Percentiles rank a stretch among this genome's conserved stretches.
These are phyloP conservation scores for Halotydeus destructor DNA, from an alignment of 1,140 invertebrate species.

Conservation along the genomic window DNA sequence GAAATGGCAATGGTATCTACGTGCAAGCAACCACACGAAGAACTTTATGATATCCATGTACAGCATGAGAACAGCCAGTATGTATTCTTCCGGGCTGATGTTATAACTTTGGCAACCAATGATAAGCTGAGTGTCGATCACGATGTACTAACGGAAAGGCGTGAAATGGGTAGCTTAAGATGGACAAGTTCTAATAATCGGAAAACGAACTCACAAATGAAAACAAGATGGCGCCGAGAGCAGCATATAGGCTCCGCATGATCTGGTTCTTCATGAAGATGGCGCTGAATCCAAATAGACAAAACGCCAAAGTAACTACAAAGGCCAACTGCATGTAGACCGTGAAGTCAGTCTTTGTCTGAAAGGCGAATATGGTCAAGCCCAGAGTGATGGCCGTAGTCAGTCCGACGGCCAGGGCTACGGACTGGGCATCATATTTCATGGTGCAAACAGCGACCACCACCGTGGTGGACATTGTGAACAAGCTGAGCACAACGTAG, in stretches of 20 bases:
- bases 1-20: too few relatives aligned
- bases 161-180: background rate
- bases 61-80: slow-evolving; percentile 36
- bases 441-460: background rate
- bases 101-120: slow-evolving; percentile 40
- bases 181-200: slow-evolving; percentile 1
- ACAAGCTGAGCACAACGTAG: slow-evolving; percentile 60
- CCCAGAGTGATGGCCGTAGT: slow-evolving; percentile 18
- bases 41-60: slow-evolving; percentile 41
- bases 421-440: background rate
- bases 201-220: slow-evolving; percentile 10
- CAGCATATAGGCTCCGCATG: slow-evolving; percentile 27
- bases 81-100: slow-evolving; percentile 39
- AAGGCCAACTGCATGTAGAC: slow-evolving; percentile 30
- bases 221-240: slow-evolving; percentile 24
- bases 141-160: slow-evolving; percentile 32
- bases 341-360: slow-evolving; percentile 39
- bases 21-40: slow-evolving; percentile 36
- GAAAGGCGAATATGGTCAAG: slow-evolving; percentile 32
- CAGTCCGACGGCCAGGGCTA: slow-evolving; percentile 21
- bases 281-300: slow-evolving; percentile 30
- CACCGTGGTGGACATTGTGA: slow-evolving; percentile 27
- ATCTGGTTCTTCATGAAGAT: slow-evolving; percentile 21
- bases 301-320: slow-evolving; percentile 27
- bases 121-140: slow-evolving; percentile 42